These are phyloP conservation scores for Drosophila austrosaltans DNA, from an alignment of 2,888 invertebrate species.

Conservation along the genomic window DNA sequence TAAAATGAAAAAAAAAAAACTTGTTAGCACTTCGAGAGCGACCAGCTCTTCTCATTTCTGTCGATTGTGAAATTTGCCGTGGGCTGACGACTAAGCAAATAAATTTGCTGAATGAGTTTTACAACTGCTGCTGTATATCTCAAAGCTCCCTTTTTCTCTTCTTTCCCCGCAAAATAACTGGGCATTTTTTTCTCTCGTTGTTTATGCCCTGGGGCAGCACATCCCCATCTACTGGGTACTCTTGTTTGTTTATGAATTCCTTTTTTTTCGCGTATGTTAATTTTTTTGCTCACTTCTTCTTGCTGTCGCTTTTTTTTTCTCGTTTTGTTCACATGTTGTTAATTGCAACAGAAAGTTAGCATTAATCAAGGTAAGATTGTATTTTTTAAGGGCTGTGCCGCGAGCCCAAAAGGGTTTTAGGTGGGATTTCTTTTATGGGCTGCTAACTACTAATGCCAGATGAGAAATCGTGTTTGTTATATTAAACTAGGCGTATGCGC, in stretches of 20 bases:
- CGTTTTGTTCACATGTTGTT: conserved; percentile 50
- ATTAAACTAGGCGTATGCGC: conserved; percentile 60
- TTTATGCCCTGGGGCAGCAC: conserved; percentile 13
- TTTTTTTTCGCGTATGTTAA: conserved; percentile 19
- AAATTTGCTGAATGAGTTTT: conserved; percentile 57
- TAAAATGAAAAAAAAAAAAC: conserved; percentile 23
- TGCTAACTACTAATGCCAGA: conserved; percentile 53
- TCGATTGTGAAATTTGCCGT: conserved; percentile 71
- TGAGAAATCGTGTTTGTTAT: conserved; percentile 33
- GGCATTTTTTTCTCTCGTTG: conserved; percentile 14
- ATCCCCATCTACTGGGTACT: conserved; percentile 7
- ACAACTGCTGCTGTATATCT: conserved; percentile 41
- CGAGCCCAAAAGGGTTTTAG: conserved; percentile 8
- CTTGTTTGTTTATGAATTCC: conserved; percentile 18
- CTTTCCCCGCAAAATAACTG: conserved; percentile 26
- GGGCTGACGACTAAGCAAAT: conserved; percentile 49
- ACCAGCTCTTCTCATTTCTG: conserved; percentile 30
- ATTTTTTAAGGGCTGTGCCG: conserved; percentile 24
- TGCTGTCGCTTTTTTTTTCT: conserved; percentile 25
- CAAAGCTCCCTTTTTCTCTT: neutral
- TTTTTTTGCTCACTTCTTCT: conserved; percentile 7
- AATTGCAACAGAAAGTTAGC: conserved; percentile 56
- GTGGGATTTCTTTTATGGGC: conserved; percentile 36
- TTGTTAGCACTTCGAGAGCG: conserved; percentile 67
- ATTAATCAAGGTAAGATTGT: conserved; percentile 47